Conservation (phyloP, 37 sponge, comb jelly and placozoan species). For the Oscarella lobularis region DNA sequence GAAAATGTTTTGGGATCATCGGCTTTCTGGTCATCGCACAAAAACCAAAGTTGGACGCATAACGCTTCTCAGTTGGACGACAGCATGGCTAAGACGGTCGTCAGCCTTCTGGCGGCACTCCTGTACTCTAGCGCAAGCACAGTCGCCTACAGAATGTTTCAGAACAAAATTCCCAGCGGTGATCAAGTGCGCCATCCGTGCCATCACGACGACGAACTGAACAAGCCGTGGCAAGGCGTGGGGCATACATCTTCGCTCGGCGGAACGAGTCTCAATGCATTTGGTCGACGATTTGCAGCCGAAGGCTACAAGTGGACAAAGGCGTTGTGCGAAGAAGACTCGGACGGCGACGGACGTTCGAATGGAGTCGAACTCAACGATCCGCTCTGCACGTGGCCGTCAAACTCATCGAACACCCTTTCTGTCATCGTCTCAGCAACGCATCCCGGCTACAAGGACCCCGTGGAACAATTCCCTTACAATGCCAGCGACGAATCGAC, state of each 20-base stretch:
- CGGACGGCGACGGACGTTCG: conserved; percentile 6
- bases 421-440: no score
- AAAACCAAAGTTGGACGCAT: no score
- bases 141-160: not conserved
- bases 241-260: not conserved
- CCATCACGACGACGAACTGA: no score
- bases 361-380: conserved; percentile 3
- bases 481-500: not conserved
- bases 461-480: not conserved
- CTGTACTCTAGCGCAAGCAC: no score
- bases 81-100: no score
- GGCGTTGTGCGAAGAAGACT: not conserved
- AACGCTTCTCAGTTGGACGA: no score
- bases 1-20: no score
- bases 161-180: not conserved
- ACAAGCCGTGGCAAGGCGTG: not conserved
- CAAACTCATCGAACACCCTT: not conserved
- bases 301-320: not conserved
- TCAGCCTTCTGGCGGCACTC: no score
- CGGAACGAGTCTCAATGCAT: not conserved
- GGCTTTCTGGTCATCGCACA: no score
- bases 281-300: not conserved
- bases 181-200: not conserved
- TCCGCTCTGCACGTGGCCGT: conserved; percentile 2
- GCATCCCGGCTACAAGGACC: not conserved